Percentiles rank a stretch among this genome's conserved stretches.
phyloP scores from a whole-genome alignment of 2,797 vertebrate genomes.

The Gymnodraco acuticeps region DNA sequence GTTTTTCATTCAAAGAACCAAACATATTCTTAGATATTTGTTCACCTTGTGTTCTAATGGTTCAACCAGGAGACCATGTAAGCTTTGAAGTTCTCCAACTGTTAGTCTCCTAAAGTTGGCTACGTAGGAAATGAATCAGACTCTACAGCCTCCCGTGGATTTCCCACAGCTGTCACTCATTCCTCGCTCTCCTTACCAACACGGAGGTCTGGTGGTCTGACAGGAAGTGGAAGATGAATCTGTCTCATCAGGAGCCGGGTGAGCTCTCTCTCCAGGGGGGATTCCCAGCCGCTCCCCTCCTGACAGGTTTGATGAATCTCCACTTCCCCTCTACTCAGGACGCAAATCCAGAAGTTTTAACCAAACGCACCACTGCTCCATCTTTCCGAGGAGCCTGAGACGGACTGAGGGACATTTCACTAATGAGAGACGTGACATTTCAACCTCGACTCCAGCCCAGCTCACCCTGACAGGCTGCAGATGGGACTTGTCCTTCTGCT shows the following conservation, averaged over 20 bases:
- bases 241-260: slow-evolving; percentile 65
- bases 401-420: slow-evolving; percentile 40
- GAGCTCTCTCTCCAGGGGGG: slow-evolving; percentile 48
- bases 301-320: slow-evolving; percentile 79
- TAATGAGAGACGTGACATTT: slow-evolving; percentile 61
- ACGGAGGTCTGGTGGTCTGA: slow-evolving; percentile 36
- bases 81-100: background rate
- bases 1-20: background rate
- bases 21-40: background rate
- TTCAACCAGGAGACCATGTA: background rate
- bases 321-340: slow-evolving; percentile 36
- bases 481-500: slow-evolving; percentile 48
- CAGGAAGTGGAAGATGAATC: slow-evolving; percentile 72
- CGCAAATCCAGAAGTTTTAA: slow-evolving; percentile 62
- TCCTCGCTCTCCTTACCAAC: slow-evolving; percentile 16
- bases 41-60: background rate
- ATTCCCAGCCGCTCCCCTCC: slow-evolving; percentile 46
- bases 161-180: slow-evolving; percentile 48
- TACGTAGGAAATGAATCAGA: background rate
- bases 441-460: slow-evolving; percentile 31
- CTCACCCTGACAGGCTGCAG: slow-evolving; percentile 43
- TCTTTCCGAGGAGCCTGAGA: slow-evolving; percentile 20
- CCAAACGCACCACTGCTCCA: slow-evolving; percentile 52
- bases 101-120: background rate
- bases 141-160: background rate